Evolutionary conservation across 1,140 invertebrate genomes (phyloP), one percentile per base, ranked within the genome.

Genomic region (Caerostris darwini): DNA sequence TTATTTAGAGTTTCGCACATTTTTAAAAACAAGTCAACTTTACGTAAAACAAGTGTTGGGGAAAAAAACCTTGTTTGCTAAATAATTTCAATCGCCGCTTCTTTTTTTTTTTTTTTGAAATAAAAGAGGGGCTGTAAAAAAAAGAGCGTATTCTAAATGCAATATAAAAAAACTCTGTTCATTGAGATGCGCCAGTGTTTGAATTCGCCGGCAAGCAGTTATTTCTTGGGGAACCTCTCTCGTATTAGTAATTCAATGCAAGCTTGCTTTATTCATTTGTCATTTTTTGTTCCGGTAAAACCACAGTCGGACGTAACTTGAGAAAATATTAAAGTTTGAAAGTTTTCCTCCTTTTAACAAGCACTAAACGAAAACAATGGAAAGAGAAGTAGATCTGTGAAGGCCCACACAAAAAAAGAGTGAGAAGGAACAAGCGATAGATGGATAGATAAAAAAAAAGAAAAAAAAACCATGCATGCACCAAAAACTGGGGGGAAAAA

Each of bases 261-360:
- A 91, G 59, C 57, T 92, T 83, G 81, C 54, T 82, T 81, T 91
- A 82, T 92, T 92, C 91, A 67, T 93, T 93, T 90, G 56, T 58
- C 5, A 64, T 93, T 93, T 93, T 87, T 92, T 93, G 14, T 57
- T 53, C 59, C 7, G 17, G 17, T 54, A 50, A 57, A 87, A 69
- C 64, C 64, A 50, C 64, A 93, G 59, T 87, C 92, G 61, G 81
- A 92, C 90, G 61, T 87, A 82, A 85, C 85, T 94, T 94, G 92
- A 88, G 92, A 94, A 94, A 94, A 94, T 94, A 94, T 94, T 94
- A 94, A 94, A 94, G 92, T 94, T 94, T 89, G 92, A 94, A 94
- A 94, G 92, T 94, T 94, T 94, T 82, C 83, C 85, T 64, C 86
- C 71, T 81, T 93, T 94, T 94, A 94, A 94, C 92, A 94, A 94